phyloP scores from a whole-genome alignment of 2,797 vertebrate genomes.

The Calcarius lapponicus region DNA sequence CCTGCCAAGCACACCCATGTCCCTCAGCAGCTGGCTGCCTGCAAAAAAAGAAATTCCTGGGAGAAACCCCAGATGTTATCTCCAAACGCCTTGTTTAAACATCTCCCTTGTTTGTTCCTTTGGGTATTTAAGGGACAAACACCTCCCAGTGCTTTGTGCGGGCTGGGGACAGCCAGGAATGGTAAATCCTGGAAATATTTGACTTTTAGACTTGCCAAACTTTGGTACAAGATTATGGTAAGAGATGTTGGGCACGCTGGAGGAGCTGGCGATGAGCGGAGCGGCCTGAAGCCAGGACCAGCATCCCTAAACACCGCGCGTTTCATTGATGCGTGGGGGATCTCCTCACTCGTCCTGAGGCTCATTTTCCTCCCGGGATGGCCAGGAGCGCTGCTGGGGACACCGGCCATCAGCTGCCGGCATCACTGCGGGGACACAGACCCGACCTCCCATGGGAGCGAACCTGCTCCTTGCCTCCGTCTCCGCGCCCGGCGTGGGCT shows the following conservation, averaged over 20 bases:
- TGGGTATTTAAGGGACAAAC: not conserved
- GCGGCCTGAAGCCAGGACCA: not conserved
- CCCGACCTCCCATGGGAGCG: fast-evolving
- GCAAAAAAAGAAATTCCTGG: not conserved
- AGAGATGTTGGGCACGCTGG: not conserved
- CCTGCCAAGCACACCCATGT: not conserved
- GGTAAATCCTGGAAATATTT: not conserved
- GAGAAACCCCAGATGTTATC: not conserved
- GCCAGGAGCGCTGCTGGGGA: not conserved
- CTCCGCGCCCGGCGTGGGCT: not conserved
- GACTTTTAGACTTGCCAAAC: not conserved
- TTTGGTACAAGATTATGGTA: not conserved
- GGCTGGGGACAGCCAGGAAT: not conserved
- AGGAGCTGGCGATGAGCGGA: not conserved
- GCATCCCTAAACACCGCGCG: not conserved
- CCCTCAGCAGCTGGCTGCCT: not conserved
- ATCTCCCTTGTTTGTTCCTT: not conserved
- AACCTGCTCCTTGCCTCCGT: not conserved
- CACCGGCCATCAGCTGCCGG: not conserved
- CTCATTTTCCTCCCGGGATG: fast-evolving
- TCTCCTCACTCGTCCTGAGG: fast-evolving
- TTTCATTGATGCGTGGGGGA: too few species aligned
- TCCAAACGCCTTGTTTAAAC: not conserved
- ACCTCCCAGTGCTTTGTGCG: not conserved
- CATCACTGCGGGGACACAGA: not conserved